These are phyloP conservation scores for Aldrovandia affinis DNA, from an alignment of 2,797 vertebrate genomes.

Conservation along the genomic window DNA sequence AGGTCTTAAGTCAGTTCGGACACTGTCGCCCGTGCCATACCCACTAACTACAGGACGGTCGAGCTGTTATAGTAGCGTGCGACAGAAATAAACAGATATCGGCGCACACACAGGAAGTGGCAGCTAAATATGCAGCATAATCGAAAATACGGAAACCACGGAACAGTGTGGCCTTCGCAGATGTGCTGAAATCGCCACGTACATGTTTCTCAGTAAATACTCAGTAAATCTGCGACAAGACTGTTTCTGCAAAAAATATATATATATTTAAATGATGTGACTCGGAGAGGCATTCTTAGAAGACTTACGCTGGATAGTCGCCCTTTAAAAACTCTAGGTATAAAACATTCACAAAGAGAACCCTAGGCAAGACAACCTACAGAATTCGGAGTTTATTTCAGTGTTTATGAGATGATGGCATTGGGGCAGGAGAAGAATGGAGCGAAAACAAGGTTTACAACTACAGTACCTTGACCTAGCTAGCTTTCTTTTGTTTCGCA, in stretches of 20 bases:
- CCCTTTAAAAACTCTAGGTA: background rate
- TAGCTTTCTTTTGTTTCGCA: background rate
- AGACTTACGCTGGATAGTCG: background rate
- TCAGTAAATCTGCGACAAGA: background rate
- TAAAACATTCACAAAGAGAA: background rate
- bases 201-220: background rate
- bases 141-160: background rate
- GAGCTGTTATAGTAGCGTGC: background rate
- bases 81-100: background rate
- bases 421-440: background rate
- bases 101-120: background rate
- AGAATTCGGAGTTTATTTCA: background rate
- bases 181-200: background rate
- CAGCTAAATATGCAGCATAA: background rate
- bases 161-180: background rate
- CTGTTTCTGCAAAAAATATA: background rate
- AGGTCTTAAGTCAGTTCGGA: background rate
- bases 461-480: background rate
- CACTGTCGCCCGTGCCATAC: background rate
- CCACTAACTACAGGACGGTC: background rate
- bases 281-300: background rate
- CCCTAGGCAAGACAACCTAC: background rate
- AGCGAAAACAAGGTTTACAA: background rate
- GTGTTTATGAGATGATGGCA: background rate
- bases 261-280: background rate